A percentile compares a stretch with the other conserved stretches of the same genome.
Evolutionary conservation across 2,113 vertebrate genomes (phyloP).

Genomic region (Percina caprodes): DNA sequence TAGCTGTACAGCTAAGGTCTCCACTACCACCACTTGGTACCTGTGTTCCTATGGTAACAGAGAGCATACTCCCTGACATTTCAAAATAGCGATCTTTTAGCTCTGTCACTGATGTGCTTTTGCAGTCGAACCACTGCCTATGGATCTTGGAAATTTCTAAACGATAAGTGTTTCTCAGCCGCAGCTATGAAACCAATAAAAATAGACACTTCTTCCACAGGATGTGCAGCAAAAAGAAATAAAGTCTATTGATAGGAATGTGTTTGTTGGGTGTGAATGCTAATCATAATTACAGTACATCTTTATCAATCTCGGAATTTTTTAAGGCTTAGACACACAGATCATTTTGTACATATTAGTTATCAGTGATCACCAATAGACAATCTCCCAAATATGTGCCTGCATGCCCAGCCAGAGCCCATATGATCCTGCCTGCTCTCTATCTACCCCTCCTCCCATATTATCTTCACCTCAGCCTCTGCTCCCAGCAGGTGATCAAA

Average conservation of each 20-base stretch:
- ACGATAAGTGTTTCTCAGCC: not conserved
- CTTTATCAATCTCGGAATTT: not conserved
- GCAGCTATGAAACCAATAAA: not conserved
- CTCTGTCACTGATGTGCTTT: slow-evolving; percentile 11
- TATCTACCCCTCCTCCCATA: not conserved
- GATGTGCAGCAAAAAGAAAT: not conserved
- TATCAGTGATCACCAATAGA: not conserved
- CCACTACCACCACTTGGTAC: slow-evolving; percentile 6
- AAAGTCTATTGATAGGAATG: not conserved
- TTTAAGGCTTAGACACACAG: not conserved
- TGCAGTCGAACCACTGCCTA: slow-evolving; percentile 3
- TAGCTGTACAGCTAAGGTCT: not conserved
- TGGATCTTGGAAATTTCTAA: slow-evolving; percentile 2
- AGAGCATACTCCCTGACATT: not conserved
- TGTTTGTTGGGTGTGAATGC: not conserved
- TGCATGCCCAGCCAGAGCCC: not conserved
- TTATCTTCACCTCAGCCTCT: not conserved
- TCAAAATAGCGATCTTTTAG: slow-evolving; percentile 12
- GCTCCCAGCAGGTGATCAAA: slow-evolving; percentile 32
- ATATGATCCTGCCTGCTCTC: slow-evolving; percentile 27
- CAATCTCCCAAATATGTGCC: not conserved
- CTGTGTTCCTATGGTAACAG: slow-evolving; percentile 53
- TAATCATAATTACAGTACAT: not conserved
- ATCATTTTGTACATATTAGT: slow-evolving; percentile 7
- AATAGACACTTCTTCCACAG: not conserved